Evolutionary conservation across 2,888 invertebrate genomes (phyloP).

Genomic region (Erebia aethiops): DNA sequence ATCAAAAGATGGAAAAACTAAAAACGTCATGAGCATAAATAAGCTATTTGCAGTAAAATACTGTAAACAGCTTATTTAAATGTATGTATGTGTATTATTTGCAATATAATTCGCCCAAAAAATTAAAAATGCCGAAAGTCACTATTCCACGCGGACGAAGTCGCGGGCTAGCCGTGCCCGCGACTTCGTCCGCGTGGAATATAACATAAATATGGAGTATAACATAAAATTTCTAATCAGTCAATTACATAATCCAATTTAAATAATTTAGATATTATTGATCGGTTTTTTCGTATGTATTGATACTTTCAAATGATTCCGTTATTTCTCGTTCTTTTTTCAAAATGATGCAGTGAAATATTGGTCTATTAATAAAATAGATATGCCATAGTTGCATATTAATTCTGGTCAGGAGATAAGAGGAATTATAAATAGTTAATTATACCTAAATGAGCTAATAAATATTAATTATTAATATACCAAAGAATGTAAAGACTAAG

Average conservation of each 20-base stretch:
- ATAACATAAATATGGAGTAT: not conserved
- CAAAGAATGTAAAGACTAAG: slow-evolving; percentile 81
- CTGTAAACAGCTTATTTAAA: too few relatives aligned
- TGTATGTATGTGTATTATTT: too few relatives aligned
- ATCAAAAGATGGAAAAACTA: too few relatives aligned
- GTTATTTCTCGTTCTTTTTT: not conserved
- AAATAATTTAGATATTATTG: not conserved
- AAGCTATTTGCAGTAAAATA: too few relatives aligned
- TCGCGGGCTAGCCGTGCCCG: too few relatives aligned
- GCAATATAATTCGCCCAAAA: too few relatives aligned
- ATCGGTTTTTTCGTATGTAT: slow-evolving; percentile 7
- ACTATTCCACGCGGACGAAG: too few relatives aligned
- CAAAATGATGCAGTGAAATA: slow-evolving; percentile 23
- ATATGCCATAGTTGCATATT: slow-evolving; percentile 65
- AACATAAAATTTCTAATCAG: slow-evolving; percentile 9
- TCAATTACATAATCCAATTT: not conserved
- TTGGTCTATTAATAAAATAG: slow-evolving; percentile 45
- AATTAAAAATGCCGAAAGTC: too few relatives aligned
- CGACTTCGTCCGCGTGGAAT: too few relatives aligned
- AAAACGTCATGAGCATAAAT: too few relatives aligned
- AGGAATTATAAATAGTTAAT: slow-evolving; percentile 67
- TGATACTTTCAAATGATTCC: too few relatives aligned
- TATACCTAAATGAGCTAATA: slow-evolving; percentile 73
- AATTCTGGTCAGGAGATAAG: slow-evolving; percentile 55
- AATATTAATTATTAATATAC: slow-evolving; percentile 57